Evolutionary conservation across 2,797 vertebrate species (phyloP).

Genomic region (Poecilia picta): DNA sequence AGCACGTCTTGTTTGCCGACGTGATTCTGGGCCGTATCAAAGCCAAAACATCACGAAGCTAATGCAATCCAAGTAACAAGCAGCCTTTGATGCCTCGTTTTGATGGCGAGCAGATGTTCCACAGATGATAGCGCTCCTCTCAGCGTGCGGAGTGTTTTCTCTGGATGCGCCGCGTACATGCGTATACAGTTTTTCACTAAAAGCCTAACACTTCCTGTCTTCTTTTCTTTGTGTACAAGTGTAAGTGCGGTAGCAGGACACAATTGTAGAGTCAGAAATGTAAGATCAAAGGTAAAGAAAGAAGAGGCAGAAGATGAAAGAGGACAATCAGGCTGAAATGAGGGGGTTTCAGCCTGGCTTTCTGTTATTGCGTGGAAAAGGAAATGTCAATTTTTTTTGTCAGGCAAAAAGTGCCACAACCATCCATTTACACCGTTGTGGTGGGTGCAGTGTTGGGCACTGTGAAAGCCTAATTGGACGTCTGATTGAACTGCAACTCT

Average conservation of each 20-base stretch:
- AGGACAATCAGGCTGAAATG: slow-evolving; percentile 41
- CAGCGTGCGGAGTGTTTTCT: slow-evolving; percentile 14
- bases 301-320: slow-evolving; percentile 63
- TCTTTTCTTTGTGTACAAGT: slow-evolving; percentile 54
- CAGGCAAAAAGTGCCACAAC: slow-evolving; percentile 22
- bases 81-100: slow-evolving; percentile 61
- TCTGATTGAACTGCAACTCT: slow-evolving; percentile 39
- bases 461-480: slow-evolving; percentile 39
- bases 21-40: slow-evolving; percentile 55
- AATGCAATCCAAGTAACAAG: slow-evolving; percentile 64
- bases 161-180: not conserved
- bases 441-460: slow-evolving; percentile 15
- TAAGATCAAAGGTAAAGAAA: slow-evolving; percentile 65
- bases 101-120: slow-evolving; percentile 68
- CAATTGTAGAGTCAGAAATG: slow-evolving; percentile 45
- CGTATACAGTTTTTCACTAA: slow-evolving; percentile 41
- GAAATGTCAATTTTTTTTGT: slow-evolving; percentile 25
- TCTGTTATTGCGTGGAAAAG: slow-evolving; percentile 10
- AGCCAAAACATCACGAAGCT: slow-evolving; percentile 60
- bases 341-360: slow-evolving; percentile 34
- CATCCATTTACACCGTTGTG: slow-evolving; percentile 15
- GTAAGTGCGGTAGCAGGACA: slow-evolving; percentile 48
- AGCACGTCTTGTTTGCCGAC: slow-evolving; percentile 45
- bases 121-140: slow-evolving; percentile 47
- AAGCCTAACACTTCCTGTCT: slow-evolving; percentile 46